Base-by-base conservation (phyloP, 2,888 invertebrate species). In the Plagiodera versicolora region DNA sequence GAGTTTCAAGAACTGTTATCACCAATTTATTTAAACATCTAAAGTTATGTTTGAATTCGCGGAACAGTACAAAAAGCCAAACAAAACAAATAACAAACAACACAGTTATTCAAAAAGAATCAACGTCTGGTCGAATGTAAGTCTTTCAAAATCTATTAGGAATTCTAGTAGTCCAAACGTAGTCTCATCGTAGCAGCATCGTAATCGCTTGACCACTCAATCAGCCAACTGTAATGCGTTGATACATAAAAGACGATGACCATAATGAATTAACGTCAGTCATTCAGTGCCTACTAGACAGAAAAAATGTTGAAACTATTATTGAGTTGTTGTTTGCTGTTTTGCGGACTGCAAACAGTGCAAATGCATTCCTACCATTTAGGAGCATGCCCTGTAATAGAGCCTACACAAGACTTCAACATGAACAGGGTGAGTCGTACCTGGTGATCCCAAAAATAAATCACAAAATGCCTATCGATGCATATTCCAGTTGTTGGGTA, bases 331-430 rank as follows among this genome's bases (percentile, higher is more conserved):
- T 58, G 65, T 59, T 51, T 68, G 55, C 17, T 61, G 20, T 56
- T 65, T 49, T 49, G 60, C 8, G 30, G 28, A n/a, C 11, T 63
- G 18, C 53, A 45, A 39, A 51, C 65, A 60, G 71, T 63, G 17
- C 60, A 68, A 30, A 68, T 68, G 72, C 91, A 91, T 74, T 84
- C 87, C 0, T 91, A 91, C 76, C 90, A 90, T 71, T 80, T 91
- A 67, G 92, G 92, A 14, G 81, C 82, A 11, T 92, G 92, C 72
- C 91, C 92, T 0, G 75, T 84, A 8, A 89, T 91, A 1, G 89
- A 91, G 68, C 90, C 91, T 0, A 84, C 89, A 84, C 79, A 83
- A 0, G 85, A 85, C 56, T 92, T 93, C 75, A 84, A 89, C 61
- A 91, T 92, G 87, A 86, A 84, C 65, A 85, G 82, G 84, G 92